Evolutionary conservation across 2,113 vertebrate species (phyloP), one percentile per base, ranked within the genome.

Genomic region (Osmerus eperlanus): DNA sequence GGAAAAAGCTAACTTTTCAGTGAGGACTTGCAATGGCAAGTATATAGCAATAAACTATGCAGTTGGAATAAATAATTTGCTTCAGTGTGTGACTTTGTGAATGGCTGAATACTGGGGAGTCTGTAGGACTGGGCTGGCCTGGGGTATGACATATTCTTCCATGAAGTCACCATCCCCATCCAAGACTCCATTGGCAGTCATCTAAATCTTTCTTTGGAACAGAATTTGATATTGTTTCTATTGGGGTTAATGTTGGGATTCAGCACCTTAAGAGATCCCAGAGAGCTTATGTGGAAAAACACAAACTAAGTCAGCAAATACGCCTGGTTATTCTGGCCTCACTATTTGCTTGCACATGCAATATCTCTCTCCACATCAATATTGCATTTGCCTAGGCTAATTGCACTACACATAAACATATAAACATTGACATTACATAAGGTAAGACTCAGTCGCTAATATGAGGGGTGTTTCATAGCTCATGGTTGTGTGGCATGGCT

Each of bases 71-170:
- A 77, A 78, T 81, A 78, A 71, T 68, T 55, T 59, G 21, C 2
- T 59, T 61, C 68, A 64, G 63, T 28, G 41, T 51, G 16, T 53
- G 63, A 77, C 71, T 73, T 80, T 79, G 75, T 71, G 65, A 71
- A 67, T 55, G 65, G 71, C 74, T 78, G 71, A 76, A 74, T 81
- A 51, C 12, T 9, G 15, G 55, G 59, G 13, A 75, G 71, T 81
- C 59, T 70, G 65, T 21, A 36, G 28, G 29, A 32, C 58, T 72
- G 16, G 12, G 47, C 51, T 14, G 66, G 12, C 15, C 13, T 61
- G 71, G 51, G 59, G 76, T 36, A 62, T 36, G 81, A 58, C 16
- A 53, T 65, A 64, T 68, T 70, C 65, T 36, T 60, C 29, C 15
- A 53, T 67, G 66, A 4, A 9, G n/a, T 59, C 29, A 41, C 4